Evolutionary conservation across 2,797 vertebrate genomes (phyloP), one percentile per base, ranked within the genome.

Genomic region (Phaenicophaeus curvirostris): DNA sequence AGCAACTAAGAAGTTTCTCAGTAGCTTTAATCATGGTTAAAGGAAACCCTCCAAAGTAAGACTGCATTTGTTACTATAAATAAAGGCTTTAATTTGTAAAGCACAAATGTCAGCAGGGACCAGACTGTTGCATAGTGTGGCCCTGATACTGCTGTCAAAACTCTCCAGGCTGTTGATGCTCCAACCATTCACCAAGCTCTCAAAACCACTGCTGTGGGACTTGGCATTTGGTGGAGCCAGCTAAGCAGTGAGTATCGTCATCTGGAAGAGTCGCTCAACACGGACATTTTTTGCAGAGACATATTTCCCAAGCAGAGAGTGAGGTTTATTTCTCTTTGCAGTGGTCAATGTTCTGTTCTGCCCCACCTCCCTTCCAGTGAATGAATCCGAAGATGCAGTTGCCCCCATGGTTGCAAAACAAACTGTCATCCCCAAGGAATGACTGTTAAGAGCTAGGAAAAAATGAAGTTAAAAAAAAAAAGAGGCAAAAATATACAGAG

Each of bases 31-130:
- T 80, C 51, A 71, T 1, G 11, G 27, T 59, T 72, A 87, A 94
- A 90, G 91, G 31, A 95, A 95, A 78, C n/a, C 35, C 75, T 91
- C 89, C 75, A 91, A 93, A 77, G 75, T 41, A 77, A 93, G 65
- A 59, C 42, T 62, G 33, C 31, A 50, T 78, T 89, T 90, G 33
- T 65, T 94, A 73, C 75, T 81, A 74, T 51, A 94, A 93, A 85
- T 53, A 63, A 88, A 79, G 50, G 44, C 39, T 79, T 95, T 74
- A 31, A 90, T 89, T 48, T 42, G n/a, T 5, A 68, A 75, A 90
- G 69, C 66, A 58, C 24, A 62, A 62, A 39, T 14, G 20, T 27
- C 27, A 81, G 48, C 42, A 61, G 41, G 31, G 55, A 85, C 39
- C 27, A 50, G 61, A 28, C 20, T 75, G 37, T 3, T 63, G 31